Base-by-base conservation (phyloP, 2,888 invertebrate species). In the Lissocephala sabroskyi region DNA sequence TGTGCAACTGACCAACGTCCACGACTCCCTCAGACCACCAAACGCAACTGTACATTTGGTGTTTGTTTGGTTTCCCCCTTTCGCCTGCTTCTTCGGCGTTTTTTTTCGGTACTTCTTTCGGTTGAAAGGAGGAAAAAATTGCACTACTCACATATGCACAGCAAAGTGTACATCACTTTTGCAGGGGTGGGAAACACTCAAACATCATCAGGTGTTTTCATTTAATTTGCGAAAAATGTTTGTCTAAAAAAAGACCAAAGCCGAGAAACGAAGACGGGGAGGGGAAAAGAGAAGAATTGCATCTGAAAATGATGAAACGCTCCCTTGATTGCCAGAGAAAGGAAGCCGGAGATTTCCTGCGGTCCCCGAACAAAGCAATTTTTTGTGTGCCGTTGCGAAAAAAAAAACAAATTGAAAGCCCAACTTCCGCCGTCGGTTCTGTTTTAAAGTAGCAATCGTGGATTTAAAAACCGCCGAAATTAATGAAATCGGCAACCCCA, bases 161-260 rank as follows among this genome's bases (percentile, higher is more conserved):
- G 30, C 30, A 32, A n/a, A n/a, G n/a, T n/a, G n/a, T n/a, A n/a
- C n/a, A n/a, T n/a, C n/a, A n/a, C n/a, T n/a, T n/a, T n/a, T n/a
- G n/a, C n/a, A n/a, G n/a, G n/a, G n/a, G n/a, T n/a, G n/a, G n/a
- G n/a, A n/a, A n/a, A n/a, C n/a, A n/a, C 45, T 42, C 57, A 62
- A 56, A 73, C 71, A 71, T 65, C 75, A 79, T 67, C 73, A 81
- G 80, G 79, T 81, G 80, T 81, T 81, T 82, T 82, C 80, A 78
- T 81, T 81, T 79, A 79, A 81, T 81, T 82, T 81, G 70, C 68
- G 66, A 78, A 73, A 80, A 80, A 74, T 77, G 81, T 79, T 81
- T 78, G 66, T 56, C 68, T 65, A 35, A 13, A 35, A 35, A 36
- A 43, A 39, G n/a, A n/a, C n/a, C n/a, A n/a, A n/a, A n/a, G n/a